These are phyloP conservation scores for Orycteropus afer DNA, from an alignment of 2,113 vertebrate species.

Conservation along the genomic window DNA sequence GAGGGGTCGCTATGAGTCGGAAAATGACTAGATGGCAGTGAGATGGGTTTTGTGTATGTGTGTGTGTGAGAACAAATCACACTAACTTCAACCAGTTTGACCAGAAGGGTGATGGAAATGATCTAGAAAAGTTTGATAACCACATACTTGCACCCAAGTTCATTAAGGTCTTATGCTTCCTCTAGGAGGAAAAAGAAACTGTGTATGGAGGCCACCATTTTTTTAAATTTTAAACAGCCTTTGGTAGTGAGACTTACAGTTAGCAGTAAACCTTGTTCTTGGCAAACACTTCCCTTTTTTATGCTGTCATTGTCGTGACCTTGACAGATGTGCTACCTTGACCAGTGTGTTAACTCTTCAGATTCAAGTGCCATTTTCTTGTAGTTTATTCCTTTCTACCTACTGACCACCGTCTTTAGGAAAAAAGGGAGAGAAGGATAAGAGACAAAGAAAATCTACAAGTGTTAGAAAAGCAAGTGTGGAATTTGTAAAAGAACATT, in stretches of 20 bases:
- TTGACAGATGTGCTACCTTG: constrained; percentile 22
- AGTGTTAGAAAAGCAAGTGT: constrained; percentile 68
- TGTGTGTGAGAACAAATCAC: no score
- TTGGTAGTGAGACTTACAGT: constrained; percentile 76
- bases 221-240: constrained; percentile 74
- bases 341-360: constrained; percentile 57
- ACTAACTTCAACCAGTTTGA: constrained; percentile 57
- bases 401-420: constrained; percentile 59
- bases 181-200: constrained; percentile 73
- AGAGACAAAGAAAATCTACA: constrained; percentile 60
- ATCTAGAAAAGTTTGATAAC: neutral
- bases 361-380: constrained; percentile 79
- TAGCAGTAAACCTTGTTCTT: constrained; percentile 16
- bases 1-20: no score
- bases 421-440: neutral
- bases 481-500: constrained; percentile 28
- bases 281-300: constrained; percentile 37
- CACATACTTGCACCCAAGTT: neutral
- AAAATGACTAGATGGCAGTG: no score
- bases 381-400: constrained; percentile 74
- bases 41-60: no score
- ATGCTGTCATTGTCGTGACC: neutral
- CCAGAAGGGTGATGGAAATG: neutral
- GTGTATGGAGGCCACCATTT: constrained; percentile 68
- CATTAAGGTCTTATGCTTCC: constrained; percentile 72